Evolutionary conservation across 2,888 invertebrate genomes (phyloP), one percentile per base, ranked within the genome.

Genomic region (Deroplatys truncata): DNA sequence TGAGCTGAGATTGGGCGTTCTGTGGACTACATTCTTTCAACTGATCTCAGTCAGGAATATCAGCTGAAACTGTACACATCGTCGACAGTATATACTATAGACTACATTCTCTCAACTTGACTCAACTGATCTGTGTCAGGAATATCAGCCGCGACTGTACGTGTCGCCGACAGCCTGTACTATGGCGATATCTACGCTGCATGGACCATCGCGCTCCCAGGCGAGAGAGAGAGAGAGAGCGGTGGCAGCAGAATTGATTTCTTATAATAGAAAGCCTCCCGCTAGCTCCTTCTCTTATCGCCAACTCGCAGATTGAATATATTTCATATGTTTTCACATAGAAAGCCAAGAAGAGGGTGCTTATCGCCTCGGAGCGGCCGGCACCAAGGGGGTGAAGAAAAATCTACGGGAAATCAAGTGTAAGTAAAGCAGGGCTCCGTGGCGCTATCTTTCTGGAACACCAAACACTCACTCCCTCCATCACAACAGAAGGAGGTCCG

Each of bases 241-340:
- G 84, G 84, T 88, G 85, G 90, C 82, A 84, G 86, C 89, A 89
- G 91, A 91, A 91, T 92, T 92, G 93, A 93, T 92, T 93, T 92
- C 93, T 93, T 93, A 92, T 92, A 92, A 92, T 92, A 92, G 91
- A 92, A 92, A 91, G 91, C 91, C 88, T 91, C 92, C 92, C 92
- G 89, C 89, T 90, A 92, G 92, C 92, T 92, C 92, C 92, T 92
- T 92, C 92, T 92, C 95, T 95, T 96, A 96, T 96, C 96, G 93
- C 93, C 91, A 92, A 93, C 93, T 94, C 94, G 94, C 95, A 95
- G 95, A 95, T 95, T 95, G 95, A 95, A 95, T 95, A 95, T 95
- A 95, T 95, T 95, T 95, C 95, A 95, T 95, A 95, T 95, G 93
- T 93, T 93, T 93, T 93, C 94, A 93, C 93, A 94, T 90, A 93